These are phyloP conservation scores for Aptenodytes forsteri DNA, from an alignment of 2,113 vertebrate genomes.

Conservation along the genomic window DNA sequence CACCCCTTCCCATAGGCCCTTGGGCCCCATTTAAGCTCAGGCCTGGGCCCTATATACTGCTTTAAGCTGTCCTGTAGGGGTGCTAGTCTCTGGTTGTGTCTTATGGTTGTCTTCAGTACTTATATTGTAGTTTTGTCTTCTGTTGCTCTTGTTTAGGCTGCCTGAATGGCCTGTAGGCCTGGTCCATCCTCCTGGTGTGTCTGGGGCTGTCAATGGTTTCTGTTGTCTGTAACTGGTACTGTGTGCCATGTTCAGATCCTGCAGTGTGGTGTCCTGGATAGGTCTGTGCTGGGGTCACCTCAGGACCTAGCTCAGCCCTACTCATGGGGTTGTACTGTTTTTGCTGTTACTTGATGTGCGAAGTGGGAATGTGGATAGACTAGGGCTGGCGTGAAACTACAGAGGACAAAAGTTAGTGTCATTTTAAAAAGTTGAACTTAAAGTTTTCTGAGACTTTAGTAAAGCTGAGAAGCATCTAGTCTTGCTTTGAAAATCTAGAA, in stretches of 20 bases:
- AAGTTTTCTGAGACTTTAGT: accelerated
- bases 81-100: accelerated
- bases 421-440: not conserved
- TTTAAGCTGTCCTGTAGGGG: accelerated
- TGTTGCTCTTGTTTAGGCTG: accelerated
- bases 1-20: not conserved
- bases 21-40: not conserved
- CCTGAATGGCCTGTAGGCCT: accelerated
- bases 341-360: accelerated
- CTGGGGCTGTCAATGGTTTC: not conserved
- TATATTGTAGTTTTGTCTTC: accelerated
- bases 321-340: accelerated
- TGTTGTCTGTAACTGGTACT: accelerated
- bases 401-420: accelerated
- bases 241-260: accelerated
- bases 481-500: not conserved
- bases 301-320: accelerated
- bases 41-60: accelerated
- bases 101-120: accelerated
- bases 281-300: accelerated
- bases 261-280: accelerated
- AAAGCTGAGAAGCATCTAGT: accelerated
- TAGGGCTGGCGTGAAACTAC: accelerated
- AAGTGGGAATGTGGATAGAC: accelerated
- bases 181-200: accelerated